Conservation (phyloP, 1,140 invertebrate genomes). For the Scaptomyza hsui region DNA sequence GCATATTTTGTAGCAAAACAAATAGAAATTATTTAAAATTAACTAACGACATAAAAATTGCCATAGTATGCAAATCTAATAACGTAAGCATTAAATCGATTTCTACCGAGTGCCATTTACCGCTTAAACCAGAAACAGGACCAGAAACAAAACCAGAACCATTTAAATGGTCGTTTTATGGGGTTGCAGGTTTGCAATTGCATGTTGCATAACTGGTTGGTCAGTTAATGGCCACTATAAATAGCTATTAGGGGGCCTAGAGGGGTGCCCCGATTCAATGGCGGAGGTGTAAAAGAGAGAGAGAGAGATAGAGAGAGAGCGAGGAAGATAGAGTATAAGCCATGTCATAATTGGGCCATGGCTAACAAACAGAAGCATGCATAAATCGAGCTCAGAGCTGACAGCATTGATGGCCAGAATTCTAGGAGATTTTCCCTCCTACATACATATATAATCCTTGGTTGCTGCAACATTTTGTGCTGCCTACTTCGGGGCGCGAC, state of each 20-base stretch:
- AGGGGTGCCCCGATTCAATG: neutral
- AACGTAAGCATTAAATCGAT: constrained; percentile 18
- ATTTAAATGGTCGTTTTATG: constrained; percentile 16
- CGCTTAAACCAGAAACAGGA: neutral
- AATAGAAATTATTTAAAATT: neutral
- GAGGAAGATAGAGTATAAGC: constrained; percentile 1
- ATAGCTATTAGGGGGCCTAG: neutral
- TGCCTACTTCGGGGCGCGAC: constrained; percentile 47
- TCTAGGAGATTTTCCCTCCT: neutral
- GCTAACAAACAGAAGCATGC: constrained; percentile 41
- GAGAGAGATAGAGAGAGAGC: neutral
- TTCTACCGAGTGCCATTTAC: constrained; percentile 4
- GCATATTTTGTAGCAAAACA: neutral
- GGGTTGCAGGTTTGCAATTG: constrained; percentile 22
- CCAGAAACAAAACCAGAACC: neutral
- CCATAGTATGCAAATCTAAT: neutral
- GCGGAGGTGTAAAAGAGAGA: neutral
- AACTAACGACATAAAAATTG: constrained; percentile 4
- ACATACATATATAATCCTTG: constrained; percentile 3
- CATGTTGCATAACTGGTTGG: neutral
- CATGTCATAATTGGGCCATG: constrained; percentile 53
- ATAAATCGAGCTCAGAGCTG: constrained; percentile 58
- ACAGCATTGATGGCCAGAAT: constrained; percentile 37
- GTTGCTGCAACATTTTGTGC: constrained; percentile 17
- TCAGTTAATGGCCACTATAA: constrained; percentile 34